Evolutionary conservation across 2,888 invertebrate genomes (phyloP).

Genomic region (Mimas tiliae): DNA sequence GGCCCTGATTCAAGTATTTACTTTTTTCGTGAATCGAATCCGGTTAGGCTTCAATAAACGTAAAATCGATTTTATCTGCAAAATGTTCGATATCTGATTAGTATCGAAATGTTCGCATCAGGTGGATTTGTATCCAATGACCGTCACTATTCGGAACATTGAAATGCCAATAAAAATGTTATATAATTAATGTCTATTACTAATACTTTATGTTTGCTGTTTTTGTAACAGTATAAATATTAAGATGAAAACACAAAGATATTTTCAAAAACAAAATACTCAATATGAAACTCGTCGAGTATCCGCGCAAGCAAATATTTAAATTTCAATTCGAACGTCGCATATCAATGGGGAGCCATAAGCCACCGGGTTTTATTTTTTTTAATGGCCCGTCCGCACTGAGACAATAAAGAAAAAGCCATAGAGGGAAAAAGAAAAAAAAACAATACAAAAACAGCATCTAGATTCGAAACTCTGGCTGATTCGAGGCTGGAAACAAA

Average conservation of each 20-base stretch:
- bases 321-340: slow-evolving; percentile 84
- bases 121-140: neutral
- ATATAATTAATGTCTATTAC: neutral
- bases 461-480: slow-evolving; percentile 84
- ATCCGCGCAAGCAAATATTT: slow-evolving; percentile 81
- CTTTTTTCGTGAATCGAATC: slow-evolving; percentile 48
- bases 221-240: slow-evolving; percentile 66
- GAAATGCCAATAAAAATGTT: neutral
- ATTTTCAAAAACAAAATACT: slow-evolving; percentile 72
- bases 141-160: neutral
- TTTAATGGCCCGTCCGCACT: slow-evolving; percentile 70
- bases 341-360: slow-evolving; percentile 85
- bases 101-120: slow-evolving; percentile 27
- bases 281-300: slow-evolving; percentile 75
- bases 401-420: slow-evolving; percentile 83
- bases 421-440: slow-evolving; percentile 65
- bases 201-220: slow-evolving; percentile 11
- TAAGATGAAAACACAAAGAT: slow-evolving; percentile 75
- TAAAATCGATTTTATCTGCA: slow-evolving; percentile 33
- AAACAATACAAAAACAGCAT: slow-evolving; percentile 75
- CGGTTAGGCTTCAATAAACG: slow-evolving; percentile 46
- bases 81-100: slow-evolving; percentile 29
- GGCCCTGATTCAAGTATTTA: neutral
- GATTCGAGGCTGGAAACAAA: slow-evolving; percentile 83
- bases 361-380: slow-evolving; percentile 80